Conservation (phyloP, 2,113 vertebrate species). For the Cathartes aura region DNA sequence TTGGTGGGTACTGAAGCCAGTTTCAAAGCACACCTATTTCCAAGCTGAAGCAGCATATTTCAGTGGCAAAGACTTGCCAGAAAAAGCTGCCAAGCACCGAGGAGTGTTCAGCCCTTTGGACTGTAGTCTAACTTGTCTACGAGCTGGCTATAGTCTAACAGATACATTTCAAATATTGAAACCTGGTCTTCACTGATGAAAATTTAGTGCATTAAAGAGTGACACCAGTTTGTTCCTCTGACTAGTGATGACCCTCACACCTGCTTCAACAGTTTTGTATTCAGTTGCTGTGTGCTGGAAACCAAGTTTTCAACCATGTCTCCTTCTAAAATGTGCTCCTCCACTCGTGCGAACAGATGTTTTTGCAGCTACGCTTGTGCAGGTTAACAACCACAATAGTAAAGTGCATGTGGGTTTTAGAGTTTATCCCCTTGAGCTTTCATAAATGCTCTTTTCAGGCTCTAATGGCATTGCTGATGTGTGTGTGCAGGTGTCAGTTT, state of each 20-base stretch:
- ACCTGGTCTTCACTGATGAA: neutral
- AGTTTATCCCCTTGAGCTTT: constrained; percentile 50
- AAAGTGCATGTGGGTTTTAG: constrained; percentile 36
- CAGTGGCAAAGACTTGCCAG: neutral
- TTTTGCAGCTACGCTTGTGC: constrained; percentile 20
- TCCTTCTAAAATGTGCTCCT: neutral
- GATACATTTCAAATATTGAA: neutral
- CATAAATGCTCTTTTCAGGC: constrained; percentile 35
- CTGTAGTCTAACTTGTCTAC: neutral
- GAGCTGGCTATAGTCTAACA: neutral
- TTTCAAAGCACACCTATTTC: neutral
- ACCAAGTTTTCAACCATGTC: neutral
- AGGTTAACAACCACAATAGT: constrained; percentile 44
- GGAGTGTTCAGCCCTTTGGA: neutral
- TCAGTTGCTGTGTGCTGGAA: neutral
- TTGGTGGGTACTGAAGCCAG: neutral
- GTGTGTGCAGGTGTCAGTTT: constrained; percentile 34
- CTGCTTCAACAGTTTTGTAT: neutral
- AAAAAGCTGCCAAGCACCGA: neutral
- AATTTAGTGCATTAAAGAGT: neutral
- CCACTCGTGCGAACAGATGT: neutral
- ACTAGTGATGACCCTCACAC: neutral
- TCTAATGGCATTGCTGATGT: constrained; percentile 14
- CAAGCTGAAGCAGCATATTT: neutral
- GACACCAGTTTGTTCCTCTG: neutral